Evolutionary conservation across 2,113 vertebrate genomes (phyloP).

Genomic region (Oceanodroma tethys): DNA sequence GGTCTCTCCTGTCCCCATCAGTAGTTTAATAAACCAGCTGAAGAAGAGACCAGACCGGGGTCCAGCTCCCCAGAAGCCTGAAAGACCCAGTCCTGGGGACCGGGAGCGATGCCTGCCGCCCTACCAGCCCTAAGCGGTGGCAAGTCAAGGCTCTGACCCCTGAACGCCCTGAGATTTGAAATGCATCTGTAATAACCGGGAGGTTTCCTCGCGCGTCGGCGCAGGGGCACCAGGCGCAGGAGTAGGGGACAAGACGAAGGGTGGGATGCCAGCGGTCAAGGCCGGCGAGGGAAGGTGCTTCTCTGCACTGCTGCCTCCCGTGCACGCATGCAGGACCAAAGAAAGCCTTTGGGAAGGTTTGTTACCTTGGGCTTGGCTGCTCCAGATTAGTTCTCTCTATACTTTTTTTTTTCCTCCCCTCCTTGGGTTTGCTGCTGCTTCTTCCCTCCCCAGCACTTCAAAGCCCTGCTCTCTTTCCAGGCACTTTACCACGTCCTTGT

Average conservation of each 20-base stretch:
- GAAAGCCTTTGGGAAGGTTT: background rate
- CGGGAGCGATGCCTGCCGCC: background rate
- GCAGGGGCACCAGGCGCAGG: background rate
- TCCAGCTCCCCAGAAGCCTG: background rate
- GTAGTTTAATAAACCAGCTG: background rate
- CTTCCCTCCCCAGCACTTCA: background rate
- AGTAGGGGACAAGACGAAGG: background rate
- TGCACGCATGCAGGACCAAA: rapidly evolving
- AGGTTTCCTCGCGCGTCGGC: background rate
- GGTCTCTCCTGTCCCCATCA: rapidly evolving
- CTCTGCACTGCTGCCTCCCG: background rate
- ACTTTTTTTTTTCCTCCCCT: background rate
- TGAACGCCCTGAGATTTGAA: rapidly evolving
- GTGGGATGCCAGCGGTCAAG: background rate
- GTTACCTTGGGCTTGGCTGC: background rate
- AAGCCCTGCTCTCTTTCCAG: background rate
- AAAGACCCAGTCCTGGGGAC: background rate
- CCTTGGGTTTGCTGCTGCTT: background rate
- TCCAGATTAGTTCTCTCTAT: rapidly evolving
- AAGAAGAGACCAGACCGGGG: background rate
- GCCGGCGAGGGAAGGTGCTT: rapidly evolving
- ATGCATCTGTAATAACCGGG: background rate
- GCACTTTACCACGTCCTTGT: background rate
- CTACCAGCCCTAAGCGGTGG: background rate
- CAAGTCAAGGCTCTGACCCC: background rate